A percentile compares a stretch with the other conserved stretches of the same genome.
phyloP scores from a whole-genome alignment of 2,113 vertebrate genomes.

The Dicaeum eximium region DNA sequence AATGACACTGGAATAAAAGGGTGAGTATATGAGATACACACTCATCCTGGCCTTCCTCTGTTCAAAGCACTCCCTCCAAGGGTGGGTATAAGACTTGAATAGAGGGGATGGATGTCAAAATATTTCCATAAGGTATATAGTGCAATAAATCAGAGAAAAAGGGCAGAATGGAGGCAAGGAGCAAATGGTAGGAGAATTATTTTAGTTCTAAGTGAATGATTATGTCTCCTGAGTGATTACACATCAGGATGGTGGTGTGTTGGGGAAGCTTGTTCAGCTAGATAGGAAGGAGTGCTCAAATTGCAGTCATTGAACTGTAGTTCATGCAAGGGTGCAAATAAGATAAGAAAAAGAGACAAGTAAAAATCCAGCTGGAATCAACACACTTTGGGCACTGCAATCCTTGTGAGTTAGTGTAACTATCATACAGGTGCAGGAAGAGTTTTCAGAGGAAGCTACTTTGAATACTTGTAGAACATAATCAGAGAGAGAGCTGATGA shows the following conservation, averaged over 20 bases:
- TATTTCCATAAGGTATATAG: slow-evolving; percentile 51
- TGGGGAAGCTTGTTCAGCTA: slow-evolving; percentile 17
- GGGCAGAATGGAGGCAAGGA: slow-evolving; percentile 44
- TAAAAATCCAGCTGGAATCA: not conserved
- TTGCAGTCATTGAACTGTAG: not conserved
- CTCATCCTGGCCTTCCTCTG: slow-evolving; percentile 28
- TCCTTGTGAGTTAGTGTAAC: not conserved
- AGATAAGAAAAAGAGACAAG: not conserved
- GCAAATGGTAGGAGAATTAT: slow-evolving; percentile 20
- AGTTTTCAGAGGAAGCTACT: not conserved
- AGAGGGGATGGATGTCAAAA: slow-evolving; percentile 52
- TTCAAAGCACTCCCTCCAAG: slow-evolving; percentile 56
- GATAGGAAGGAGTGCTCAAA: slow-evolving; percentile 1
- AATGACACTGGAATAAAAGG: slow-evolving; percentile 61
- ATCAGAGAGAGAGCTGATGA: not conserved
- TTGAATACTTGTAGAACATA: not conserved
- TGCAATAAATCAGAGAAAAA: slow-evolving; percentile 55
- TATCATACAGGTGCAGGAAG: not conserved
- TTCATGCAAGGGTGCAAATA: not conserved
- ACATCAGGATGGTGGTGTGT: not conserved
- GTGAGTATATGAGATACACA: slow-evolving; percentile 31
- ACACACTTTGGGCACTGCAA: accelerated
- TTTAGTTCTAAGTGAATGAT: slow-evolving; percentile 59
- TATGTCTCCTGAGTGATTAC: slow-evolving; percentile 52
- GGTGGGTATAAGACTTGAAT: slow-evolving; percentile 16